Conservation (phyloP, 2,888 invertebrate species). For the Troglohyphantes excavatus region DNA sequence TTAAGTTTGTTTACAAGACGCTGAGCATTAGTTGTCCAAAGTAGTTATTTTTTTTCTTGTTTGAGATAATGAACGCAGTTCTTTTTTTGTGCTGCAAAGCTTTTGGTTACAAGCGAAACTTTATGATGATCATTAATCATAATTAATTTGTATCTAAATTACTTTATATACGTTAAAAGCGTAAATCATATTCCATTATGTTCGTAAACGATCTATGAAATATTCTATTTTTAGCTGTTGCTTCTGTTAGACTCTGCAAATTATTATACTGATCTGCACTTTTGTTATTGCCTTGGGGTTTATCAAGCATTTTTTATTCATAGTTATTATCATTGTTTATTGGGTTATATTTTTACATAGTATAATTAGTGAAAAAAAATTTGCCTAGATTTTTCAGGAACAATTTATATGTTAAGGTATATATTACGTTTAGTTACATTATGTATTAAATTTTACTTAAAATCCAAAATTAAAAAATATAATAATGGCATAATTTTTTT, state of each 20-base stretch:
- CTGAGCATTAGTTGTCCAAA: neutral
- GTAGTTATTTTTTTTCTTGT: neutral
- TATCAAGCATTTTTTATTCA: no score
- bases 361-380: no score
- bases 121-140: neutral
- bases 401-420: no score
- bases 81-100: neutral
- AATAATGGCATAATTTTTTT: no score
- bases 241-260: neutral
- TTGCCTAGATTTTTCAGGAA: no score
- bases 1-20: conserved; percentile 13
- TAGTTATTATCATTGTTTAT: no score
- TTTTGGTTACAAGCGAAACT: neutral
- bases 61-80: neutral
- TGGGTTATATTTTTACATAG: no score
- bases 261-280: neutral
- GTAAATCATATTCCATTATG: conserved; percentile 9
- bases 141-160: conserved; percentile 6
- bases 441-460: no score
- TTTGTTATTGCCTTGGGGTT: neutral
- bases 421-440: no score
- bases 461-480: no score
- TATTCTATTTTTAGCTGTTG: neutral
- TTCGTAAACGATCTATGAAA: neutral
- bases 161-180: conserved; percentile 1